Conservation (phyloP, 2,888 invertebrate species). For the Thysanoteuthis rhombus region DNA sequence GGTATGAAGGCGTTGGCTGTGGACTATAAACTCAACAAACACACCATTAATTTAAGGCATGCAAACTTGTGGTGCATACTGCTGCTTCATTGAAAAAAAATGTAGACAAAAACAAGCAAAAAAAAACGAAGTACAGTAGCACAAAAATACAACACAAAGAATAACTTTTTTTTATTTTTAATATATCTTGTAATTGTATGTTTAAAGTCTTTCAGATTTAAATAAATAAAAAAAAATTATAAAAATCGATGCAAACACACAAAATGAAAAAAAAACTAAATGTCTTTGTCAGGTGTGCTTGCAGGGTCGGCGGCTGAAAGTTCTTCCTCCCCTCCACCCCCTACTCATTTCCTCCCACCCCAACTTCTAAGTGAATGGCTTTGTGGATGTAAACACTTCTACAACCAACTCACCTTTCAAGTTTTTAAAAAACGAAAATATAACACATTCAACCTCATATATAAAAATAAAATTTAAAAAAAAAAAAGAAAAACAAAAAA, state of each 20-base stretch:
- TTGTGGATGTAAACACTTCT: background rate
- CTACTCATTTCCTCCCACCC: background rate
- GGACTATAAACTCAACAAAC: slow-evolving; percentile 27
- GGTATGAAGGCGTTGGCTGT: slow-evolving; percentile 30
- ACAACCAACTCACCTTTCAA: background rate
- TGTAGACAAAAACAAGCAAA: background rate
- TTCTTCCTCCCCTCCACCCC: slow-evolving; percentile 1
- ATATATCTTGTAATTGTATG: slow-evolving; percentile 28
- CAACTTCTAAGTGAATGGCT: background rate
- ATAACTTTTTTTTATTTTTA: slow-evolving; percentile 28
- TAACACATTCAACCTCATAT: background rate
- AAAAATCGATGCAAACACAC: background rate
- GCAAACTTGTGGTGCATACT: slow-evolving; percentile 28
- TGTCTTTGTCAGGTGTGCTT: slow-evolving; percentile 29
- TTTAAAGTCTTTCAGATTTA: slow-evolving; percentile 32
- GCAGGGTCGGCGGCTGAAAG: slow-evolving; percentile 15
- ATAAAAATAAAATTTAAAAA: background rate
- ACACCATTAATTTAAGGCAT: slow-evolving; percentile 28
- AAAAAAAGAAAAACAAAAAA: background rate
- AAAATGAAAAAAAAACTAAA: background rate
- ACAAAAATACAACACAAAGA: background rate
- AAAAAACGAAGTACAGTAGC: background rate
- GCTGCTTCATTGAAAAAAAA: slow-evolving; percentile 16
- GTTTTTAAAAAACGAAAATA: background rate
- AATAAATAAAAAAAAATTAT: background rate